A percentile compares a stretch with the other conserved stretches of the same genome.
Evolutionary conservation across 2,888 invertebrate species (phyloP).

Genomic region (Anarsia innoxiella): DNA sequence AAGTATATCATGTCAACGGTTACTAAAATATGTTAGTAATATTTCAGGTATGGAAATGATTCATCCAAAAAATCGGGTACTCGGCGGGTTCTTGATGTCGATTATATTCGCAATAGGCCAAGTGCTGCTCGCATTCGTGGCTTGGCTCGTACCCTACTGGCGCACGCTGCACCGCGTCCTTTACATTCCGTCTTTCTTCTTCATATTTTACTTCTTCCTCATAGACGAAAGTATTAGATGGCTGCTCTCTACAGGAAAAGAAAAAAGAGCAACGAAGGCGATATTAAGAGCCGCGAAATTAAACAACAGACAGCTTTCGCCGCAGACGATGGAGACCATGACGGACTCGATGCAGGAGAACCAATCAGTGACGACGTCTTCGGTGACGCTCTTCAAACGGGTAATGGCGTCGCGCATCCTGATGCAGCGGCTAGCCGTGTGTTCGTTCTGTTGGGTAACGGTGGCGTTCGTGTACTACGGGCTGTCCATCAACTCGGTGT

Average conservation of each 20-base stretch:
- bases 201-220: conserved; percentile 76
- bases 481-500: conserved; percentile 84
- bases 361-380: conserved; percentile 21
- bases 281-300: conserved; percentile 63
- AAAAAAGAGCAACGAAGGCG: conserved; percentile 65
- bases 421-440: conserved; percentile 70
- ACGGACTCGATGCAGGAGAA: neutral
- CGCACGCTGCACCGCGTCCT: conserved; percentile 74
- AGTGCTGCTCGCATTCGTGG: conserved; percentile 74
- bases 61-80: conserved; percentile 77
- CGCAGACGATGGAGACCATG: neutral
- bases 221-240: conserved; percentile 81
- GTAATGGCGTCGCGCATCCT: conserved; percentile 69
- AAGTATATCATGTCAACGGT: neutral
- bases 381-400: conserved; percentile 38
- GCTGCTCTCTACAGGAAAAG: conserved; percentile 77
- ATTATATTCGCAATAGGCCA: conserved; percentile 80
- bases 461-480: conserved; percentile 88
- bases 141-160: conserved; percentile 80
- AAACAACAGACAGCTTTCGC: conserved; percentile 49
- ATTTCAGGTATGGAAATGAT: conserved; percentile 79
- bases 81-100: conserved; percentile 79
- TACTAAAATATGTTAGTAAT: neutral
- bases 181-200: conserved; percentile 78
- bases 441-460: conserved; percentile 87